Evolutionary conservation across 64 coral and sea anemone genomes (phyloP).

Genomic region (Acropora tenuis): DNA sequence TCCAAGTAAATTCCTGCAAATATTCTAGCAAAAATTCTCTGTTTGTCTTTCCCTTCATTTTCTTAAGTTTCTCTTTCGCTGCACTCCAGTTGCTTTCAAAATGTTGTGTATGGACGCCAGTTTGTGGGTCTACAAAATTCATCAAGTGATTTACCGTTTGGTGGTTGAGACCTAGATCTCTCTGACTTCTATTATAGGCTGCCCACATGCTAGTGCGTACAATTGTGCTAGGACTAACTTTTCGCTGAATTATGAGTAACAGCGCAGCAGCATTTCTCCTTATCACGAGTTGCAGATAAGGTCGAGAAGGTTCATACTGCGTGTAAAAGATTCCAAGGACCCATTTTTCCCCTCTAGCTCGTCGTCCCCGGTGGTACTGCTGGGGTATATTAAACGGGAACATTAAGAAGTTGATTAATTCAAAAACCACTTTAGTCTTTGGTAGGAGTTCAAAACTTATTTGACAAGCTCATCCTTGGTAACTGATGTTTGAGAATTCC

Average conservation of each 20-base stretch:
- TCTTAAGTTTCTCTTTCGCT: no score
- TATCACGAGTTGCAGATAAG: conserved; percentile 41
- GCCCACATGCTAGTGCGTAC: conserved; percentile 36
- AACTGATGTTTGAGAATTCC: neutral
- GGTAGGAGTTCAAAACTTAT: neutral
- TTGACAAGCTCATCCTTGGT: neutral
- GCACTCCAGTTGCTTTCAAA: conserved; percentile 28
- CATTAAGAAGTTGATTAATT: conserved; percentile 1
- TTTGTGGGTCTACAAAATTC: conserved; percentile 50
- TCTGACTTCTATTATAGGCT: conserved; percentile 36
- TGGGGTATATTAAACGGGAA: neutral
- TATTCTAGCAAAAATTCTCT: conserved; percentile 48
- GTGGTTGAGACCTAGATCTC: neutral
- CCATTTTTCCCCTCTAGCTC: conserved; percentile 48
- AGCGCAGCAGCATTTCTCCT: neutral
- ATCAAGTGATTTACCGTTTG: conserved; percentile 3
- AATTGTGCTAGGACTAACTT: conserved; percentile 6
- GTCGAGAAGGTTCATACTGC: conserved; percentile 29
- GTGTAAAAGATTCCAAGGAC: conserved; percentile 46
- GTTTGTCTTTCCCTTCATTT: conserved; percentile 28
- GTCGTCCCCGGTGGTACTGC: conserved; percentile 42
- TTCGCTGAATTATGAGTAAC: conserved; percentile 16
- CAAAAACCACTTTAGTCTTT: neutral
- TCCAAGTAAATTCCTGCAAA: conserved; percentile 55
- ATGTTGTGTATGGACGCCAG: conserved; percentile 54